Conservation (phyloP, 2,113 vertebrate species). For the Natator depressus region DNA sequence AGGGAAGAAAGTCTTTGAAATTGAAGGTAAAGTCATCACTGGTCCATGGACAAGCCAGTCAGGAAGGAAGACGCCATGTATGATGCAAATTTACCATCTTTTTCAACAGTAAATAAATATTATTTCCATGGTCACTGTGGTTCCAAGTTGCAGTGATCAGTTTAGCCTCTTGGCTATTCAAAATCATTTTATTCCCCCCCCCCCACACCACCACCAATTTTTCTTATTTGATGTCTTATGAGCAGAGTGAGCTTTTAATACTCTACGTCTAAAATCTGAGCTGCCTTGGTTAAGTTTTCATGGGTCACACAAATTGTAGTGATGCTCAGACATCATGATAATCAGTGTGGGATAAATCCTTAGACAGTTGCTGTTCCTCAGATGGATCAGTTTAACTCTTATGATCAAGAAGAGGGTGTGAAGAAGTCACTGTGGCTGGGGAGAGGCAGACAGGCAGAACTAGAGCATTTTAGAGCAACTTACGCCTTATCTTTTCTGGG, state of each 20-base stretch:
- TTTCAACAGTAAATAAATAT: not conserved
- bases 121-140: not conserved
- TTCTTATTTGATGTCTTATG: not conserved
- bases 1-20: not conserved
- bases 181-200: not conserved
- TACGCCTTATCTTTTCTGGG: not conserved
- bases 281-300: not conserved
- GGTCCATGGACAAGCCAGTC: not conserved
- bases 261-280: not conserved
- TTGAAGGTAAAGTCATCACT: not conserved
- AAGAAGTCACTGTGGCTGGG: not conserved
- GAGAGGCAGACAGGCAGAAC: not conserved
- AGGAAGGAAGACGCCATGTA: rapidly evolving
- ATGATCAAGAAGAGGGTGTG: not conserved
- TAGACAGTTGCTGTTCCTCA: not conserved
- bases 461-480: not conserved
- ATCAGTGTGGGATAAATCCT: not conserved
- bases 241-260: not conserved
- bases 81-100: rapidly evolving
- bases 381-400: no score
- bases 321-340: not conserved
- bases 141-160: rapidly evolving
- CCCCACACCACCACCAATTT: not conserved
- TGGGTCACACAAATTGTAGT: not conserved
- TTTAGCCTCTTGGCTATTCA: not conserved